These are phyloP conservation scores for Cerastoderma edule DNA, from an alignment of 2,888 invertebrate genomes.

Conservation along the genomic window DNA sequence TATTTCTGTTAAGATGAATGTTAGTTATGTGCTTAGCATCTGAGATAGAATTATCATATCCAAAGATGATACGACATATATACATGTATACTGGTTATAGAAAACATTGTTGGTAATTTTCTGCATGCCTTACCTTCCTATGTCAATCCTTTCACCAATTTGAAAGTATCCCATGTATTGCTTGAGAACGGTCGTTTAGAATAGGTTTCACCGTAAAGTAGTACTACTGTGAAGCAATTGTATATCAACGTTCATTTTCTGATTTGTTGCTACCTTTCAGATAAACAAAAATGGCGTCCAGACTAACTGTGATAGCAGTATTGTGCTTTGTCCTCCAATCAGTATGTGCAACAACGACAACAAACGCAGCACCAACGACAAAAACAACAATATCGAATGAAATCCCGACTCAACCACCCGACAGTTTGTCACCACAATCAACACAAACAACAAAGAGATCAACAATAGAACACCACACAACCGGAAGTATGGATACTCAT, in stretches of 20 bases:
- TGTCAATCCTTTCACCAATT: too few species aligned
- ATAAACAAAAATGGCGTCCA: slow-evolving; percentile 19
- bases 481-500: not conserved
- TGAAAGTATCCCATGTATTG: not conserved
- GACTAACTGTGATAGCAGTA: slow-evolving; percentile 7
- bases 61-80: not conserved
- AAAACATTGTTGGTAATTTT: not conserved
- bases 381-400: slow-evolving; percentile 12
- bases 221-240: not conserved
- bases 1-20: not conserved
- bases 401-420: not conserved
- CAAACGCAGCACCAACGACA: not conserved
- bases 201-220: not conserved
- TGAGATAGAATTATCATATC: not conserved
- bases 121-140: too few species aligned
- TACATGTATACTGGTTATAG: not conserved
- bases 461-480: not conserved
- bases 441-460: not conserved
- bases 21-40: not conserved
- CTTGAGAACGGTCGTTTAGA: too few species aligned
- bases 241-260: not conserved
- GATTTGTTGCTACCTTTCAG: not conserved
- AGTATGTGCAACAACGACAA: not conserved
- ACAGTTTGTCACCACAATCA: not conserved
- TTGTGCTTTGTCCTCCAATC: not conserved